These are phyloP conservation scores for Drosophila paramelanica DNA, from an alignment of 2,888 invertebrate species.

Conservation along the genomic window DNA sequence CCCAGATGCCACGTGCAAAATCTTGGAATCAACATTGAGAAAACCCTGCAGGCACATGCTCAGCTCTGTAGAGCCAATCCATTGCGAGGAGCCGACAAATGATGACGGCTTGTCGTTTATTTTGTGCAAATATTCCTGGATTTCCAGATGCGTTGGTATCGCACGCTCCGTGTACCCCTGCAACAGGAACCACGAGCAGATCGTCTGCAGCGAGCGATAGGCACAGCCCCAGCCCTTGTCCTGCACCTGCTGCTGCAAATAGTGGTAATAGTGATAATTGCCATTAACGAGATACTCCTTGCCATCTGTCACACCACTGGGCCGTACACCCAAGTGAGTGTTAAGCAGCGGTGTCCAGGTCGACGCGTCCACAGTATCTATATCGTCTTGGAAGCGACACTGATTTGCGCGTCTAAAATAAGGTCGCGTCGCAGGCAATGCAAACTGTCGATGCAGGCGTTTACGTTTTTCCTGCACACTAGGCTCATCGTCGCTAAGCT, in stretches of 20 bases:
- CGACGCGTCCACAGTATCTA: conserved; percentile 65
- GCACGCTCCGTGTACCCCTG: conserved; percentile 92
- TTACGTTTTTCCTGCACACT: conserved; percentile 88
- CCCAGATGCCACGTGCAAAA: conserved; percentile 94
- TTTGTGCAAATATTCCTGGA: conserved; percentile 96
- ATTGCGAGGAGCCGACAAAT: conserved; percentile 96
- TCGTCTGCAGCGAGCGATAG: conserved; percentile 97
- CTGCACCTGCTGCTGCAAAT: conserved; percentile 96
- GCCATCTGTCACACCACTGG: conserved; percentile 85
- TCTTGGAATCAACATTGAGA: conserved; percentile 91
- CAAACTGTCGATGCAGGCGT: conserved; percentile 89
- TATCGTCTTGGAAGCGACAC: conserved; percentile 86
- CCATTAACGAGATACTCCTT: conserved; percentile 90
- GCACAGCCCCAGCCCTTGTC: conserved; percentile 99
- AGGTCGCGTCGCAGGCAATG: conserved; percentile 89
- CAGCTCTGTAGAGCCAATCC: conserved; percentile 99
- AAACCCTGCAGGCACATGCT: conserved; percentile 95
- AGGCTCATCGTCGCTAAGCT: conserved; percentile 88
- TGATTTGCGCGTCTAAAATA: conserved; percentile 91
- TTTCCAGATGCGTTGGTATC: conserved; percentile 93
- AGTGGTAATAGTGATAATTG: conserved; percentile 97
- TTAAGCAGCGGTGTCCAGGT: conserved; percentile 87
- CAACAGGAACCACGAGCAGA: conserved; percentile 97
- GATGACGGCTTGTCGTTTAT: conserved; percentile 95
- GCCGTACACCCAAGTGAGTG: conserved; percentile 88